Conservation (phyloP, 2,888 invertebrate species). For the Hirudinaria manillensis region DNA sequence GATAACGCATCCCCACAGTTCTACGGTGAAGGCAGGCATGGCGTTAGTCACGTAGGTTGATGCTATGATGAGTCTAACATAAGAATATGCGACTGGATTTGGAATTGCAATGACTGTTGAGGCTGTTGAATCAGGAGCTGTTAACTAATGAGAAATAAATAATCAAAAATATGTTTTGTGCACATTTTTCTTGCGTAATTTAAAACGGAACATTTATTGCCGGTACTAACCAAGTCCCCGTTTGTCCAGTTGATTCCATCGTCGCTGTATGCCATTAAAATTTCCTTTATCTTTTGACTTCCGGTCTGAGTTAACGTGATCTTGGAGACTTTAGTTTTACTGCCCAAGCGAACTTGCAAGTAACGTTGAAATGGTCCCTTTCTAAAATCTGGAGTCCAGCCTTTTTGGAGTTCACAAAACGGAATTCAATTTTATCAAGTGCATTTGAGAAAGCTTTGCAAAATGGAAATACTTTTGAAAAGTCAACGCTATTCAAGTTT, state of each 20-base stretch:
- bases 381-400: conserved; percentile 43
- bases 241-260: conserved; percentile 44
- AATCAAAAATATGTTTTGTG: background rate
- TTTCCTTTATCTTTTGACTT: conserved; percentile 35
- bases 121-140: conserved; percentile 6
- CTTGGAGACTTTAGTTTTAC: conserved; percentile 41
- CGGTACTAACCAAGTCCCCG: conserved; percentile 39
- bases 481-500: too few relatives aligned
- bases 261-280: conserved; percentile 43
- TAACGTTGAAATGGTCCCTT: conserved; percentile 41
- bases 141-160: background rate
- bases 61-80: conserved; percentile 8
- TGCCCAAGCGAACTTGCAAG: conserved; percentile 45
- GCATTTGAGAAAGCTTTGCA: background rate
- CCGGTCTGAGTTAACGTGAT: conserved; percentile 38
- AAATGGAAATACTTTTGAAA: too few relatives aligned
- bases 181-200: background rate
- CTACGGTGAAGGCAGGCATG: conserved; percentile 36
- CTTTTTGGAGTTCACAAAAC: background rate
- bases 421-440: background rate
- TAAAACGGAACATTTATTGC: background rate
- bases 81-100: conserved; percentile 9
- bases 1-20: conserved; percentile 43
- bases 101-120: background rate
- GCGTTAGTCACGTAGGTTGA: conserved; percentile 9